Evolutionary conservation across 2,888 invertebrate genomes (phyloP).

Genomic region (Pandemis corylana): DNA sequence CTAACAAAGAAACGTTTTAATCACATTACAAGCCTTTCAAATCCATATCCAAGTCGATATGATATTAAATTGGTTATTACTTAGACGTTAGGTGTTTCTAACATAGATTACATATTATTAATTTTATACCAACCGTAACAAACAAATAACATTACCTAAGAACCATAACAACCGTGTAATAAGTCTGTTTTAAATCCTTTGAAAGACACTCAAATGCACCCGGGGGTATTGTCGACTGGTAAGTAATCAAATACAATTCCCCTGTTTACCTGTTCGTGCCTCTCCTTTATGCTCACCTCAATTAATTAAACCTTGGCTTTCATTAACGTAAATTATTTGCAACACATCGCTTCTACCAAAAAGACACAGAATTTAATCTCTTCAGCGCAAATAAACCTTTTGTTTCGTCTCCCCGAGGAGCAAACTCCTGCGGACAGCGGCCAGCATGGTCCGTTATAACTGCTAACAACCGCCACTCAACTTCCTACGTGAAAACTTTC

Average conservation of each 20-base stretch:
- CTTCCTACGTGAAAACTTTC: constrained; percentile 33
- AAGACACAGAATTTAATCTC: constrained; percentile 40
- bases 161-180: constrained; percentile 26
- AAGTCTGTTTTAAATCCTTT: constrained; percentile 32
- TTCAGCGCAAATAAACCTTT: constrained; percentile 31
- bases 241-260: constrained; percentile 32
- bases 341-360: constrained; percentile 26
- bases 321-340: constrained; percentile 49
- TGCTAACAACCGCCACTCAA: constrained; percentile 36
- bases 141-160: constrained; percentile 6
- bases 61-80: no score
- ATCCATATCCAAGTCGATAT: not conserved
- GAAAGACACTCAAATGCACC: constrained; percentile 25
- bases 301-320: constrained; percentile 50
- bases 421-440: constrained; percentile 22
- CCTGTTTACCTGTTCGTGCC: constrained; percentile 35
- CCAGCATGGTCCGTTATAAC: constrained; percentile 29
- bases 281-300: constrained; percentile 45
- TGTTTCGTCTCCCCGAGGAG: constrained; percentile 30
- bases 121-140: not conserved
- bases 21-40: not conserved
- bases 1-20: not conserved
- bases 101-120: not conserved
- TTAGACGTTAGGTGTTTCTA: no score
- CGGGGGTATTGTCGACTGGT: constrained; percentile 32